These are phyloP conservation scores for Trichogramma evanescens DNA, from an alignment of 2,888 invertebrate genomes.

Conservation along the genomic window DNA sequence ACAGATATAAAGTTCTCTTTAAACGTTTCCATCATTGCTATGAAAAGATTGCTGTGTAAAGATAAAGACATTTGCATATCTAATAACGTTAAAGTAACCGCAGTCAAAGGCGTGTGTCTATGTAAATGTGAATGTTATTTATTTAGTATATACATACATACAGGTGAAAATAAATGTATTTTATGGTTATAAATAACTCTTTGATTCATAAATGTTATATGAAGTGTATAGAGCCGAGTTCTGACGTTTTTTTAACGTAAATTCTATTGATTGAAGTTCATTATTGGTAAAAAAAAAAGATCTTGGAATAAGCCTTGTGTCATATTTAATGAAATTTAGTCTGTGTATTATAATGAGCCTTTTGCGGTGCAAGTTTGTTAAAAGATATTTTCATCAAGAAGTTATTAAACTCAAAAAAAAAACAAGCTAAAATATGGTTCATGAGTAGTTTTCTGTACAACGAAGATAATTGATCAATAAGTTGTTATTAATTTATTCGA, in stretches of 20 bases:
- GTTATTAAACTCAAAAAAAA: too few species aligned
- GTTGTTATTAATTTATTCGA: too few species aligned
- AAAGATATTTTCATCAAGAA: too few species aligned
- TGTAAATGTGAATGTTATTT: constrained; percentile 3
- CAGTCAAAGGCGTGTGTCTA: constrained; percentile 5
- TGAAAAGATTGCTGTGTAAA: constrained; percentile 22
- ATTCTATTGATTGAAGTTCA: not conserved
- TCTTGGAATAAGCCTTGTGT: too few species aligned
- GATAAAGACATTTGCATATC: constrained; percentile 22
- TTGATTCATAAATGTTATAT: constrained; percentile 3
- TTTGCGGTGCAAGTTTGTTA: too few species aligned
- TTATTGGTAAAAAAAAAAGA: too few species aligned
- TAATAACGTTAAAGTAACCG: constrained; percentile 12
- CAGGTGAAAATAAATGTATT: not conserved
- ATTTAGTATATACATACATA: not conserved
- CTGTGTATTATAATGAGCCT: too few species aligned
- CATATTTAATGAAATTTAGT: too few species aligned
- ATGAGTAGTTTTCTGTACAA: too few species aligned
- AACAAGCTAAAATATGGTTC: too few species aligned
- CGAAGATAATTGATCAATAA: too few species aligned
- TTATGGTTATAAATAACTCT: not conserved
- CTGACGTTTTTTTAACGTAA: not conserved
- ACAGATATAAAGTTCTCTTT: constrained; percentile 12
- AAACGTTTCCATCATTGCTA: constrained; percentile 18
- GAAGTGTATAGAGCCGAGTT: not conserved